Conservation (phyloP, 2,888 invertebrate species). For the Acronicta leporina region DNA sequence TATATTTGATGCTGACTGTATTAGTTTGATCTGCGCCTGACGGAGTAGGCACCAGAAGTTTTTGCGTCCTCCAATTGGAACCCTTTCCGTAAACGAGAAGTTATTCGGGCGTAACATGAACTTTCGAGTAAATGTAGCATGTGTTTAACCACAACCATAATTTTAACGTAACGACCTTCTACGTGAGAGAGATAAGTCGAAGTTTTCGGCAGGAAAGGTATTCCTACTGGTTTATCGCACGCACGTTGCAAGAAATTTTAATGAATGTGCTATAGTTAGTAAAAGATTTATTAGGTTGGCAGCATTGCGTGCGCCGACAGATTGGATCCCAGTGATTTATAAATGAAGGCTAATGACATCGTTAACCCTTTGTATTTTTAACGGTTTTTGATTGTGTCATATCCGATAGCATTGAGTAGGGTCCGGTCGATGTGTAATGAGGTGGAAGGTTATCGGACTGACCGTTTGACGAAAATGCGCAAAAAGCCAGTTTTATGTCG, state of each 20-base stretch:
- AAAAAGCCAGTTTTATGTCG: constrained; percentile 31
- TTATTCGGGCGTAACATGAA: constrained; percentile 84
- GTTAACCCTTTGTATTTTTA: constrained; percentile 71
- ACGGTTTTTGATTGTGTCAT: constrained; percentile 60
- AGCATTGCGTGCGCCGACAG: constrained; percentile 59
- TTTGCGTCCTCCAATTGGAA: constrained; percentile 66
- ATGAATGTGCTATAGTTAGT: constrained; percentile 79
- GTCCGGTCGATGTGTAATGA: constrained; percentile 51
- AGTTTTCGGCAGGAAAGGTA: constrained; percentile 82
- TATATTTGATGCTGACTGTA: background rate
- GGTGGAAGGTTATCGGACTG: constrained; percentile 45
- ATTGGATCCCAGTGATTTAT: constrained; percentile 67
- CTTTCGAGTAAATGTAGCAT: constrained; percentile 88
- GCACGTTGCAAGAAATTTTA: constrained; percentile 86
- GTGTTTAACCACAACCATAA: constrained; percentile 87
- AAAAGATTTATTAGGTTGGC: constrained; percentile 71
- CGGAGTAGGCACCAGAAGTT: constrained; percentile 61
- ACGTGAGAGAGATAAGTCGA: constrained; percentile 87
- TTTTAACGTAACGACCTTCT: constrained; percentile 85
- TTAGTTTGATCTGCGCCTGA: constrained; percentile 55
- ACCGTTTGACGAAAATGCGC: constrained; percentile 25
- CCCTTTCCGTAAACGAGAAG: constrained; percentile 78
- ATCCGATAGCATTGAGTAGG: constrained; percentile 48
- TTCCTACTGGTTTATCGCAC: constrained; percentile 80
- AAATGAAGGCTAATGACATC: constrained; percentile 68